A percentile compares a stretch with the other conserved stretches of the same genome.
These are phyloP conservation scores for Euura lappo DNA, from an alignment of 1,140 invertebrate species.

Conservation along the genomic window DNA sequence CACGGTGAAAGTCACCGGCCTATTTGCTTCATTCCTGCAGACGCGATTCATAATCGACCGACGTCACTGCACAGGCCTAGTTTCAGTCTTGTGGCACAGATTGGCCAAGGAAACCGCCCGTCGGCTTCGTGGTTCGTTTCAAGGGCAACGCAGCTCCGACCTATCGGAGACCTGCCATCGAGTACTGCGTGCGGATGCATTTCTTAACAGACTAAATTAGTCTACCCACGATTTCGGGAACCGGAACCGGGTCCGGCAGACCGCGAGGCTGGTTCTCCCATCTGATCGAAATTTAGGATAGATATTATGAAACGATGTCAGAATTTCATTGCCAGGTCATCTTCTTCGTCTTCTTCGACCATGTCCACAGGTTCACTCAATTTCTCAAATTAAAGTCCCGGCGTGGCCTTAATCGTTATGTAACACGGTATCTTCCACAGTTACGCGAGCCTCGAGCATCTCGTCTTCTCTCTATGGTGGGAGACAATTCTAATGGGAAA, in stretches of 20 bases:
- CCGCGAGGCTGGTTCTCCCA: too few relatives aligned
- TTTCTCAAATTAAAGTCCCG: too few relatives aligned
- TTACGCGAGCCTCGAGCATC: not conserved
- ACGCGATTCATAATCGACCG: constrained; percentile 27
- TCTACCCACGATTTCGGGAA: not conserved
- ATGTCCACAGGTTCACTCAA: too few relatives aligned
- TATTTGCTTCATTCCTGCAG: constrained; percentile 53
- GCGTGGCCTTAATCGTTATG: too few relatives aligned
- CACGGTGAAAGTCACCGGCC: constrained; percentile 57
- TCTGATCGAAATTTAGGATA: too few relatives aligned
- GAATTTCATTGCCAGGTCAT: not conserved
- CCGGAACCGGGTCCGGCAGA: not conserved
- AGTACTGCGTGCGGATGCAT: too few relatives aligned
- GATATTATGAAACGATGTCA: not conserved
- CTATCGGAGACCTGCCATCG: too few relatives aligned
- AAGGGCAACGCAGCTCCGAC: not conserved
- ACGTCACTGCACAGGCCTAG: constrained; percentile 11
- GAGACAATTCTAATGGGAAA: not conserved
- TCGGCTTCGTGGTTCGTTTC: not conserved
- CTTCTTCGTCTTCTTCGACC: too few relatives aligned
- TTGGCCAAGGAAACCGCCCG: not conserved
- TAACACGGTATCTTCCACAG: too few relatives aligned
- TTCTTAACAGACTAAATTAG: too few relatives aligned
- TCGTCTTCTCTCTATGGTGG: not conserved
- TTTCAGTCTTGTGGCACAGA: constrained; percentile 4